Base-by-base conservation (phyloP, 2,113 vertebrate species). In the Chionomys nivalis region DNA sequence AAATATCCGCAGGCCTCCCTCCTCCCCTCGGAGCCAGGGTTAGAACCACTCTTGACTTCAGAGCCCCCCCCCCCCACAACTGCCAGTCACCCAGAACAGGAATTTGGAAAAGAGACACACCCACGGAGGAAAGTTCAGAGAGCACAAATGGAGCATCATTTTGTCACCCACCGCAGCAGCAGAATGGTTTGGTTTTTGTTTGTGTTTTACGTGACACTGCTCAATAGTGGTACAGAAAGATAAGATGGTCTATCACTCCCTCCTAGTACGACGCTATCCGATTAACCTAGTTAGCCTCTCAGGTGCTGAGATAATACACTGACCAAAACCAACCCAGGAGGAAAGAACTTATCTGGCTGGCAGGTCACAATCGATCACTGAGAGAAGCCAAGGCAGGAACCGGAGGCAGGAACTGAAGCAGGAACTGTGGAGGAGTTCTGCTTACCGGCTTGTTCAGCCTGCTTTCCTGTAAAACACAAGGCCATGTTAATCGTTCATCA, bases 41-140 rank as follows among this genome's bases (percentile, higher is more conserved):
- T 28, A 23, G 86, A 79, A 65, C 82, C 66, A 49, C 73, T 86
- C 33, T 77, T 87, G 63, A 96, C 89, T 91, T 89, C 93, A 94
- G 92, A 90, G 33, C 10, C 24, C 61, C 94, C 87, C 82, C 86
- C 87, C 63, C 88, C 75, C n/a, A n/a, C n/a, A 28, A 87, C 36
- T 52, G 61, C 85, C 36, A 52, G 61, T 63, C 44, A 19, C 65
- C 72, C 95, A 86, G 49, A 89, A 36, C 7, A 78, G 44, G 16
- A 31, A n/a, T 52, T 94, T 52, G 79, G 88, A 65, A 92, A 95
- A 87, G 81, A 94, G 87, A 79, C 36, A 72, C 10, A 55, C n/a
- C n/a, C 28, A 65, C 21, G 61, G 70, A 26, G 86, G 5, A 19
- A 39, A 65, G 31, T 82, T 26, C 73, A 16, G 31, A 61, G 61